Evolutionary conservation across 1,140 invertebrate species (phyloP), one percentile per base, ranked within the genome.

Genomic region (Anoplophora glabripennis): DNA sequence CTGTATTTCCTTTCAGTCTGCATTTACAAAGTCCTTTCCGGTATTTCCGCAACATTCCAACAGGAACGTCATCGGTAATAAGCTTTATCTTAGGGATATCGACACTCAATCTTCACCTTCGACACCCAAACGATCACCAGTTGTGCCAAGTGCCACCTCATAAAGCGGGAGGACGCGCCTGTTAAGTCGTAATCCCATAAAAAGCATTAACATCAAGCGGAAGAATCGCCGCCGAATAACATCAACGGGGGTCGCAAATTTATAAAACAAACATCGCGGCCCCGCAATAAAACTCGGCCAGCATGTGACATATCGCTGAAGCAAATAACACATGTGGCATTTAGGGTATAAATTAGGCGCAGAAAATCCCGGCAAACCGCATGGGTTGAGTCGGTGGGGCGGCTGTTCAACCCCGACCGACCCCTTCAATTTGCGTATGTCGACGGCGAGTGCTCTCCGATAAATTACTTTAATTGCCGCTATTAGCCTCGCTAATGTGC

Each of bases 281-380:
- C 35, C 36, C 15, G 21, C 21, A 28, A 28, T 28, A 28, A 28
- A 28, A 28, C 21, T 28, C 21, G 21, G 21, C 21, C 21, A 41
- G 48, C 40, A 56, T 53, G 61, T 59, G 55, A 64, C 61, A 54
- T 55, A 64, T 64, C 61, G 44, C 21, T 55, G 54, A 53, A 47
- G 51, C 60, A 57, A 52, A 62, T 58, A 53, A 63, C 60, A 65
- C 59, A 59, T 59, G 56, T 54, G 52, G 53, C 60, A 54, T 62
- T 60, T 28, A 54, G 60, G 53, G 59, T 57, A 64, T 53, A 65
- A 68, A 68, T 68, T 68, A 68, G 51, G 59, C 66, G 54, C 53
- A 60, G 61, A 65, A 65, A 68, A 68, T 65, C 57, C 66, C 45
- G 21, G 57, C 54, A 62, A 54, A 68, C 66, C 66, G 59, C 62